Conservation (phyloP, 2,888 invertebrate genomes). For the Agrotis exclamationis region DNA sequence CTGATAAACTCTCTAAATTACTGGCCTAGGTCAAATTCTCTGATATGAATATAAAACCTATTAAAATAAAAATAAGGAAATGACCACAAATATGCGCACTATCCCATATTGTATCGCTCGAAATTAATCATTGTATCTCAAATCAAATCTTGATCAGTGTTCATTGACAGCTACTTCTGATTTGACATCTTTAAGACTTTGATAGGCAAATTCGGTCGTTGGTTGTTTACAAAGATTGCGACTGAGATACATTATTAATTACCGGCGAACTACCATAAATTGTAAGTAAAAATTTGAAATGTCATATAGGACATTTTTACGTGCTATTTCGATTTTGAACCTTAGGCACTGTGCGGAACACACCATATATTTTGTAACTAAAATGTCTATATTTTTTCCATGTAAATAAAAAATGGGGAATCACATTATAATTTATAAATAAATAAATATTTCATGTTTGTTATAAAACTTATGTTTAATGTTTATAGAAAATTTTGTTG, state of each 20-base stretch:
- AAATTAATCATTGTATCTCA: too few relatives aligned
- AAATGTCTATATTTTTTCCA: not conserved
- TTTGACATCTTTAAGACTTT: too few relatives aligned
- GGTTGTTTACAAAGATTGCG: too few relatives aligned
- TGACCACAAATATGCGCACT: not conserved
- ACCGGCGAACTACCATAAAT: too few relatives aligned
- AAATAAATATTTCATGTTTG: not conserved
- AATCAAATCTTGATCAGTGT: too few relatives aligned
- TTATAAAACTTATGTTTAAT: not conserved
- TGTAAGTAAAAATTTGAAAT: too few relatives aligned
- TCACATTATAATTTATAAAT: conserved; percentile 7
- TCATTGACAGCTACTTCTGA: too few relatives aligned
- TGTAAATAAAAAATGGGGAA: not conserved
- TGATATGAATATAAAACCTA: not conserved
- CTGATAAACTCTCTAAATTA: not conserved
- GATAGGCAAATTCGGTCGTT: too few relatives aligned
- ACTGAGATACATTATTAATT: too few relatives aligned
- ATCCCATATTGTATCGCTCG: too few relatives aligned
- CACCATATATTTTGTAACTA: not conserved
- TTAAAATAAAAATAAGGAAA: not conserved
- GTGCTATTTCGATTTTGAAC: too few relatives aligned
- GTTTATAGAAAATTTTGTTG: conserved; percentile 7
- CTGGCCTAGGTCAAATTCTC: not conserved
- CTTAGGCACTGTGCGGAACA: not conserved
- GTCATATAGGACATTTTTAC: too few relatives aligned